These are phyloP conservation scores for Caenorhabditis imperialis DNA, from an alignment of 2,888 invertebrate species.

Conservation along the genomic window DNA sequence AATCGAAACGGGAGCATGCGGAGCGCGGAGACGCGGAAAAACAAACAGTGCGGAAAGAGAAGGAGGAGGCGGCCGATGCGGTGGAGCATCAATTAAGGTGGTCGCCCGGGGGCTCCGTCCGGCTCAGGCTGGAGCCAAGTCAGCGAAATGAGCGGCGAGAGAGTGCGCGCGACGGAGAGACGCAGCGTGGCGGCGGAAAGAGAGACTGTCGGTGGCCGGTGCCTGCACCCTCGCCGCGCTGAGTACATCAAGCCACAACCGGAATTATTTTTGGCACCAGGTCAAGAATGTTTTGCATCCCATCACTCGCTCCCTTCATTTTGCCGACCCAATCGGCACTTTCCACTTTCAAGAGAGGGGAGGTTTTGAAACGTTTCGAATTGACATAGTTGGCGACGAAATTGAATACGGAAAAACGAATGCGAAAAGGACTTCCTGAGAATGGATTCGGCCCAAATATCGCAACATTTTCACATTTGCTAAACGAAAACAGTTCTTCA, in stretches of 20 bases:
- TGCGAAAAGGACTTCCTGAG: background rate
- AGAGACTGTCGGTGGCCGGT: constrained; percentile 18
- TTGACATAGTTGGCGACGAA: background rate
- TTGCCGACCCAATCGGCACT: constrained; percentile 22
- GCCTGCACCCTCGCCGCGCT: constrained; percentile 7
- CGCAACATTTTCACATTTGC: no score
- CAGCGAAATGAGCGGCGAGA: constrained; percentile 21
- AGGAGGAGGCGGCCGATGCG: constrained; percentile 30
- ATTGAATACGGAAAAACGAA: background rate
- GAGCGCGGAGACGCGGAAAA: constrained; percentile 41
- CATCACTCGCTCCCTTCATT: no score
- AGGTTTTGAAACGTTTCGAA: constrained; percentile 27
- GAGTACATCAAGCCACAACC: constrained; percentile 28
- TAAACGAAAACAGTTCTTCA: no score
- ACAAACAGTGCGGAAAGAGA: constrained; percentile 18
- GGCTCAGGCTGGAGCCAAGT: constrained; percentile 48
- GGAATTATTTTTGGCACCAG: constrained; percentile 50
- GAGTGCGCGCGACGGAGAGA: constrained; percentile 6
- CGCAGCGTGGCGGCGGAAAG: constrained; percentile 22
- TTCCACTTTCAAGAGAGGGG: constrained; percentile 26
- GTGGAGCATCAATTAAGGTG: constrained; percentile 54
- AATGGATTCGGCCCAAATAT: no score
- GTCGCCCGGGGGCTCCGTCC: constrained; percentile 44
- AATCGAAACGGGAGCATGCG: constrained; percentile 41
- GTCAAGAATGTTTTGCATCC: constrained; percentile 49